Evolutionary conservation across 1,140 invertebrate genomes (phyloP).

Genomic region (Calephelis nemesis): DNA sequence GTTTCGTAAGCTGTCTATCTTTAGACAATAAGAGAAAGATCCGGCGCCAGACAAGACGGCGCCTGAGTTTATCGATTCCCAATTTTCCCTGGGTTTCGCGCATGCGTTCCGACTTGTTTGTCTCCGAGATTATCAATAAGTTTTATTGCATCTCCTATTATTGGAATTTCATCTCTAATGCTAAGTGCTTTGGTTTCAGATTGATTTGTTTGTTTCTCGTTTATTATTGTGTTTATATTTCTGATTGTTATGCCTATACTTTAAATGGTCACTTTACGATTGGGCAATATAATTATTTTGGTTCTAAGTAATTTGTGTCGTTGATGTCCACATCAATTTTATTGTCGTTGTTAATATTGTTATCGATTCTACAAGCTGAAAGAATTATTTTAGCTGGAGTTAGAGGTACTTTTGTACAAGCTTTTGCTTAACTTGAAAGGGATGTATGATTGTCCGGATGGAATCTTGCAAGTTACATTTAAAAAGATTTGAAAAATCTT

Average conservation of each 20-base stretch:
- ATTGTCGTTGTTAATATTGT: too few species aligned
- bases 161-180: conserved; percentile 11
- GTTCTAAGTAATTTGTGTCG: background rate
- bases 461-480: too few species aligned
- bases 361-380: too few species aligned
- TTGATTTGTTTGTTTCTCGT: background rate
- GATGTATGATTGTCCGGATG: too few species aligned
- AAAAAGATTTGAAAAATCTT: too few species aligned
- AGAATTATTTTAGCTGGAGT: too few species aligned
- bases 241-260: background rate
- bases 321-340: too few species aligned
- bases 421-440: too few species aligned
- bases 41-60: conserved; percentile 60
- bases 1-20: conserved; percentile 7
- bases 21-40: conserved; percentile 19
- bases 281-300: background rate
- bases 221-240: background rate
- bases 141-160: background rate
- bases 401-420: too few species aligned
- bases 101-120: conserved; percentile 59
- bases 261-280: background rate
- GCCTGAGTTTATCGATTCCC: conserved; percentile 63
- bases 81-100: conserved; percentile 33
- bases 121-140: conserved; percentile 15
- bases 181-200: conserved; percentile 14